Base-by-base conservation (phyloP, 2,888 invertebrate genomes). In the Agelastica alni region DNA sequence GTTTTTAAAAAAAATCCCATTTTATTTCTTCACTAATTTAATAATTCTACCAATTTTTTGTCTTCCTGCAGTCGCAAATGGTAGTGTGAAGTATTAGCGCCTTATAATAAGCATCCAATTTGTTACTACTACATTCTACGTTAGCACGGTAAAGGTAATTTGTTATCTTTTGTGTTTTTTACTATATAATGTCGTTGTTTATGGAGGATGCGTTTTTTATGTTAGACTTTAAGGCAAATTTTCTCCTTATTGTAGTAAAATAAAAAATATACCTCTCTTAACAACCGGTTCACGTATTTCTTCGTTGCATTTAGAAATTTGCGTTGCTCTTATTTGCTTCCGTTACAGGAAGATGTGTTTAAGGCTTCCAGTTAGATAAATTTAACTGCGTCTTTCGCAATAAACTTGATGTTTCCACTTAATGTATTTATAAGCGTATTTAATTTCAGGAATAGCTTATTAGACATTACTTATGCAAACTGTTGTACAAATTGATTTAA, bases 91-190 rank as follows among this genome's bases (percentile, higher is more conserved):
- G n/a, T n/a, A n/a, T n/a, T n/a, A n/a, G n/a, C n/a, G n/a, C n/a
- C n/a, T n/a, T n/a, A n/a, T n/a, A n/a, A n/a, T n/a, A n/a, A 34
- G 13, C 9, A 13, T 12, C 22, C 58, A 56, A 64, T 64, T 64
- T 62, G 59, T 62, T 60, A 63, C 56, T 58, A 59, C 60, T 58
- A 45, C 46, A 62, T 60, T 61, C 61, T 56, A 49, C 60, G 51
- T 49, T 37, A 48, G 34, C 41, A 18, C 51, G n/a, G n/a, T 20
- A 26, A 49, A 20, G 51, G 46, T 56, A 59, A 61, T 61, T 61
- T 61, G 56, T 49, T 51, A 43, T n/a, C n/a, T n/a, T n/a, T n/a
- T n/a, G n/a, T 45, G 51, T 56, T 59, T 56, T 56, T 63, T 53
- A 58, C 34, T 53, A 36, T 59, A 59, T 37, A 37, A 37, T 18